These are phyloP conservation scores for Bhutanitis thaidina DNA, from an alignment of 2,888 invertebrate genomes.

Conservation along the genomic window DNA sequence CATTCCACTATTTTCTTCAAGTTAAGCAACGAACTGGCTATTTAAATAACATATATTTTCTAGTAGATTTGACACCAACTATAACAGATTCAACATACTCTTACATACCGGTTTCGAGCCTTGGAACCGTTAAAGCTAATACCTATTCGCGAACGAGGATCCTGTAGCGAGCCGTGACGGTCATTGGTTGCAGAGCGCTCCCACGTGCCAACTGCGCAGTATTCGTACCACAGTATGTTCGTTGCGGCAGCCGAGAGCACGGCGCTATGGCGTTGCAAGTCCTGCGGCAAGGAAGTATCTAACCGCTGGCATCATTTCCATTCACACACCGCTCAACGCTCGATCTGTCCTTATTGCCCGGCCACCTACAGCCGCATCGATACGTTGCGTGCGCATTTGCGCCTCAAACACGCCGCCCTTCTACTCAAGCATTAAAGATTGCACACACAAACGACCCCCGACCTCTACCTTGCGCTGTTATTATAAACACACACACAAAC, in stretches of 20 bases:
- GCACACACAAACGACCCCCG: conserved; percentile 26
- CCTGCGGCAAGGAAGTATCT: conserved; percentile 91
- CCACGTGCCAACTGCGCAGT: conserved; percentile 54
- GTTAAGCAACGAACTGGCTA: too few species aligned
- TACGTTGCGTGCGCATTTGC: conserved; percentile 89
- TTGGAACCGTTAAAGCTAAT: conserved; percentile 4
- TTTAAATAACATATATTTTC: too few species aligned
- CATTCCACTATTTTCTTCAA: too few species aligned
- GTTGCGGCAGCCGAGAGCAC: conserved; percentile 85
- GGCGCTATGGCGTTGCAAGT: conserved; percentile 89
- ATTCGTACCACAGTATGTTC: conserved; percentile 92
- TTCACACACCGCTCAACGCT: conserved; percentile 89
- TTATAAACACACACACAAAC: conserved; percentile 9
- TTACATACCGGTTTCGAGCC: conserved; percentile 13
- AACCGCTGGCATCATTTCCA: conserved; percentile 94
- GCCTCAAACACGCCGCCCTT: conserved; percentile 84
- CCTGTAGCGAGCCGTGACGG: conserved; percentile 23
- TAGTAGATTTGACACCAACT: too few species aligned
- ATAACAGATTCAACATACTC: neutral
- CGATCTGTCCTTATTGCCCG: conserved; percentile 90
- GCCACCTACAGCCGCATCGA: conserved; percentile 93
- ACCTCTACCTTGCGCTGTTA: conserved; percentile 26
- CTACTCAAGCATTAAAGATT: conserved; percentile 64
- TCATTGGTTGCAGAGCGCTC: conserved; percentile 55
- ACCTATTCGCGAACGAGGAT: conserved; percentile 4